Percentiles rank a stretch among this genome's conserved stretches.
Evolutionary conservation across 2,113 vertebrate genomes (phyloP).

Genomic region (Hippocampus zosterae): DNA sequence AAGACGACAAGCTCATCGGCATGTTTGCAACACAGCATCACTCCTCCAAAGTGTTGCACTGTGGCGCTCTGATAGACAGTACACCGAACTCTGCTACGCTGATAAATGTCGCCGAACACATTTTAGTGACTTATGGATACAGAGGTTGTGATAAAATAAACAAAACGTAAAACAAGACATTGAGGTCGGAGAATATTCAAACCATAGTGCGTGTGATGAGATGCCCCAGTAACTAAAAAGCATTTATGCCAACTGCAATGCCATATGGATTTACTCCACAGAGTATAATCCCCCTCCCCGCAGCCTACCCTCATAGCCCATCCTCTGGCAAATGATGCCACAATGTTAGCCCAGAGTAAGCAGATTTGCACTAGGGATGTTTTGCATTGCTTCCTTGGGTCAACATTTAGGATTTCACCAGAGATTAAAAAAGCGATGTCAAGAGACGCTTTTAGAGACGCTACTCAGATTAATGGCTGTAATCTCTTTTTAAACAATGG

Average conservation of each 20-base stretch:
- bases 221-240: conserved; percentile 45
- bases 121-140: conserved; percentile 18
- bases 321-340: conserved; percentile 34
- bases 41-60: conserved; percentile 26
- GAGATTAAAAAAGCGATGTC: conserved; percentile 43
- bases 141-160: neutral
- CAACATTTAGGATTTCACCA: conserved; percentile 39
- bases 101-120: conserved; percentile 34
- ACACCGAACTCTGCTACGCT: conserved; percentile 28
- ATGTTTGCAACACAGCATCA: conserved; percentile 18
- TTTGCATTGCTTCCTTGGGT: conserved; percentile 24
- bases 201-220: conserved; percentile 36
- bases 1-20: conserved; percentile 31
- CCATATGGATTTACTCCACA: conserved; percentile 68
- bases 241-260: conserved; percentile 60
- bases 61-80: conserved; percentile 12
- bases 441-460: conserved; percentile 28
- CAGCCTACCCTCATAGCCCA: conserved; percentile 17
- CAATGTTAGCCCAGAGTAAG: conserved; percentile 53
- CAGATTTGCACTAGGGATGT: conserved; percentile 54
- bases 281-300: conserved; percentile 23
- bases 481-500: conserved; percentile 54
- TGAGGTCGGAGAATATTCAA: conserved; percentile 3
- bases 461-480: conserved; percentile 48
- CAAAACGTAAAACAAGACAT: neutral